Base-by-base conservation (phyloP, 2,888 invertebrate species). In the Venusia cambrica region DNA sequence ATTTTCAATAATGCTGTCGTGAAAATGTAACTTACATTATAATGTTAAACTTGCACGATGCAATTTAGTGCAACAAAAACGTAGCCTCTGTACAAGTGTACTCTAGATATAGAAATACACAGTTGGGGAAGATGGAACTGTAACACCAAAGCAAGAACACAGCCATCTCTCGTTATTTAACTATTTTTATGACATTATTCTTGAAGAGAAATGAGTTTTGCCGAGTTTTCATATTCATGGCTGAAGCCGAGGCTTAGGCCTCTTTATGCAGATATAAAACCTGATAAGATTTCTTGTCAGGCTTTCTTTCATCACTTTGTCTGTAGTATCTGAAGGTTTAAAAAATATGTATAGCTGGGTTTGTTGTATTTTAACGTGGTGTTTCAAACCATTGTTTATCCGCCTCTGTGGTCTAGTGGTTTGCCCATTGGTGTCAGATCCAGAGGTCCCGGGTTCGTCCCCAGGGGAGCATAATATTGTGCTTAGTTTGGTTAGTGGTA, bases 121-220 rank as follows among this genome's bases (percentile, higher is more conserved):
- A 69, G 67, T 72, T 67, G 66, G 53, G n/a, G 61, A 71, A 77
- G 71, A 77, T 70, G 66, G 61, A 70, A 73, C 70, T 62, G 71
- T 72, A 62, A 71, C 67, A 72, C 65, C 57, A 68, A 64, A 61
- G 59, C 53, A 73, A 64, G 63, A 66, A 73, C 62, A 70, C 60
- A 62, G 59, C 62, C 64, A 64, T 73, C 71, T 65, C 57, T 66
- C 61, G 65, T 75, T 80, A 74, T 75, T 79, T 78, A 76, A 80
- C 67, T 57, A 71, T 76, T 77, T 79, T 74, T 73, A 74, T 68
- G 57, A 69, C 62, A 73, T 79, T 77, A 74, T 73, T 75, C 65
- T 73, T 61, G 53, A 65, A 64, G 10, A 54, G 57, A 62, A 73
- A 74, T 68, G 66, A 69, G 65, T 70, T 71, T 72, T 71, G 60